Evolutionary conservation across 1,140 invertebrate genomes (phyloP), one percentile per base, ranked within the genome.

Genomic region (Lithobius niger): DNA sequence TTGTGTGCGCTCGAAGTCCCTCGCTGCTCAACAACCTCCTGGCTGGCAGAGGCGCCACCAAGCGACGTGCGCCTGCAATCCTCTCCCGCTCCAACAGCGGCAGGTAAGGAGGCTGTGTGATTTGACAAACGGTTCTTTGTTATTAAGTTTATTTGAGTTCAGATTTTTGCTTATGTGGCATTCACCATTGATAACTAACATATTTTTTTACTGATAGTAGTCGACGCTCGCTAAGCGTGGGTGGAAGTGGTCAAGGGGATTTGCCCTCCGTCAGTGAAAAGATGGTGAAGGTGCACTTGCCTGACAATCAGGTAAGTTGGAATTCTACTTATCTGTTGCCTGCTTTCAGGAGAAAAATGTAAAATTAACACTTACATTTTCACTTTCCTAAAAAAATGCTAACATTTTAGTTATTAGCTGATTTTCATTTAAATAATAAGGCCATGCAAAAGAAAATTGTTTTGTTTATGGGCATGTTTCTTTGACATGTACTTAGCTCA

Each of bases 1-100:
- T 95, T 71, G 94, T 97, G 56, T 96, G 92, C 68, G 91, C 93
- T 25, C 79, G 94, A 51, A 91, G 88, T 67, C 89, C 89, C 24
- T 93, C 88, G 48, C 73, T 93, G 60, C 78, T 95, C 44, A 93
- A 92, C 74, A 94, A 93, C 74, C 74, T 95, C 61, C 75, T 94
- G 50, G 88, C 89, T 22, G 89, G 88, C 49, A 77, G 90, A 54
- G 89, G 88, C 3, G 87, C 87, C 21, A 91, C 88, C 42, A 90
- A 91, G 68, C 77, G 88, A 43, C 74, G 86, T 48, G 82, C 86
- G 19, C 40, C 64, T 16, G 55, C 67, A 3, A 78, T 88, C 68
- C 74, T 93, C 22, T 91, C 87, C 0, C 77, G 90, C 58, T 91
- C 88, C 31, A 92, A 93, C 69, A 88, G 85, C 60, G 86, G 57